Evolutionary conservation across 2,113 vertebrate species (phyloP).

Genomic region (Todiramphus chloris): DNA sequence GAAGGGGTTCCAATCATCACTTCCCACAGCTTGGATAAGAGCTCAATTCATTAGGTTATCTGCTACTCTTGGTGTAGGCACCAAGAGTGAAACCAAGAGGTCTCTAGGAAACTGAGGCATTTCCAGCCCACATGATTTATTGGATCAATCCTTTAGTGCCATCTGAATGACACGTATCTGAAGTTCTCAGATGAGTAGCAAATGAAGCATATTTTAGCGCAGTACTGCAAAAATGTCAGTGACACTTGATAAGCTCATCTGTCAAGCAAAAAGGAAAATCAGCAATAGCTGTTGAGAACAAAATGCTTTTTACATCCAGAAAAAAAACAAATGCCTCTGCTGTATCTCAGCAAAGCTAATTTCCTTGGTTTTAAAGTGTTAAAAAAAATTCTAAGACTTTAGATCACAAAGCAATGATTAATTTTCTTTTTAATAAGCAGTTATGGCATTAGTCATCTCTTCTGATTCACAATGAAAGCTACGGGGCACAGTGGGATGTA

Average conservation of each 20-base stretch:
- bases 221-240: slow-evolving; percentile 36
- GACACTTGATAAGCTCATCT: slow-evolving; percentile 34
- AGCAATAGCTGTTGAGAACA: slow-evolving; percentile 22
- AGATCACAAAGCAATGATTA: slow-evolving; percentile 49
- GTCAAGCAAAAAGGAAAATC: slow-evolving; percentile 48
- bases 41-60: not conserved
- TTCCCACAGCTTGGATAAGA: not conserved
- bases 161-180: slow-evolving; percentile 42
- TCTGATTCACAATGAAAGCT: slow-evolving; percentile 69
- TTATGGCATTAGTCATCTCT: slow-evolving; percentile 68
- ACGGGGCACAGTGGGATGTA: slow-evolving; percentile 9
- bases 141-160: slow-evolving; percentile 25
- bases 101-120: slow-evolving; percentile 45
- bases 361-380: slow-evolving; percentile 30
- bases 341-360: not conserved
- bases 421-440: slow-evolving; percentile 50
- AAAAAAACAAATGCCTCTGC: not conserved
- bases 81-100: not conserved
- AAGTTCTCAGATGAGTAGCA: slow-evolving; percentile 44
- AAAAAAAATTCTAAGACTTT: slow-evolving; percentile 32
- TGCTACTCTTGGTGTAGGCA: not conserved
- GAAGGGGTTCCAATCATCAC: not conserved
- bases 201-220: slow-evolving; percentile 59
- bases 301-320: not conserved
- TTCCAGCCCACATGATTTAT: slow-evolving; percentile 16